Percentiles rank a stretch among this genome's conserved stretches.
Conservation (phyloP, 1,140 invertebrate species). For the Caenorhabditis latens region DNA sequence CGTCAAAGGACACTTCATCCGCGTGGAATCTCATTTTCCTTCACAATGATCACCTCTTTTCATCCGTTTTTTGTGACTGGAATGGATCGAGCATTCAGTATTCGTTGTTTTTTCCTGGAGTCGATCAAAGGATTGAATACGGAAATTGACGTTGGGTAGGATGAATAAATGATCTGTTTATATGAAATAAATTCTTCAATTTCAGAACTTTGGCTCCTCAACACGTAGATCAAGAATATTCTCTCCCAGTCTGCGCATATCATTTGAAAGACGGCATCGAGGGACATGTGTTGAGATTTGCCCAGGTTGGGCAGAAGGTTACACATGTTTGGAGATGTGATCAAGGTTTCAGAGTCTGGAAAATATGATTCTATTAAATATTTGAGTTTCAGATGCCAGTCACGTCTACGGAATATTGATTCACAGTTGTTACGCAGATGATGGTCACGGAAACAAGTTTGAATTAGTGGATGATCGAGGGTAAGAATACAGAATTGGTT, state of each 20-base stretch:
- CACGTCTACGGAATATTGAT: slow-evolving; percentile 75
- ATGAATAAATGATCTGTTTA: not conserved
- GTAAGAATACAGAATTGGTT: slow-evolving; percentile 34
- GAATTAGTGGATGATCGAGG: slow-evolving; percentile 75
- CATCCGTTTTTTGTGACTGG: slow-evolving; percentile 75
- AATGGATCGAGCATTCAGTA: slow-evolving; percentile 75
- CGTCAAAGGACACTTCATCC: slow-evolving; percentile 75
- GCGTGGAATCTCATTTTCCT: slow-evolving; percentile 73
- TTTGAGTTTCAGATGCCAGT: slow-evolving; percentile 68
- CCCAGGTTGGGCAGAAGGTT: slow-evolving; percentile 74
- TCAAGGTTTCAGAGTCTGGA: slow-evolving; percentile 51
- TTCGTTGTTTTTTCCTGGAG: slow-evolving; percentile 76
- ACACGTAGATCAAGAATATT: slow-evolving; percentile 73
- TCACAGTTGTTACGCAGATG: slow-evolving; percentile 76
- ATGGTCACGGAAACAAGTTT: slow-evolving; percentile 76
- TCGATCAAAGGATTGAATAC: slow-evolving; percentile 74
- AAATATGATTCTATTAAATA: not conserved
- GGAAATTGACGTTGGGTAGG: slow-evolving; percentile 73
- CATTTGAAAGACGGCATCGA: slow-evolving; percentile 70
- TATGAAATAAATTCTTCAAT: not conserved
- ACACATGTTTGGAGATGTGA: slow-evolving; percentile 74
- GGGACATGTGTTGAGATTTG: slow-evolving; percentile 71
- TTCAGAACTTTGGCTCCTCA: slow-evolving; percentile 73
- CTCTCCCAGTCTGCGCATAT: slow-evolving; percentile 74
- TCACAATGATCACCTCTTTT: slow-evolving; percentile 75